Evolutionary conservation across 2,797 vertebrate species (phyloP).

Genomic region (Salarias fasciatus): DNA sequence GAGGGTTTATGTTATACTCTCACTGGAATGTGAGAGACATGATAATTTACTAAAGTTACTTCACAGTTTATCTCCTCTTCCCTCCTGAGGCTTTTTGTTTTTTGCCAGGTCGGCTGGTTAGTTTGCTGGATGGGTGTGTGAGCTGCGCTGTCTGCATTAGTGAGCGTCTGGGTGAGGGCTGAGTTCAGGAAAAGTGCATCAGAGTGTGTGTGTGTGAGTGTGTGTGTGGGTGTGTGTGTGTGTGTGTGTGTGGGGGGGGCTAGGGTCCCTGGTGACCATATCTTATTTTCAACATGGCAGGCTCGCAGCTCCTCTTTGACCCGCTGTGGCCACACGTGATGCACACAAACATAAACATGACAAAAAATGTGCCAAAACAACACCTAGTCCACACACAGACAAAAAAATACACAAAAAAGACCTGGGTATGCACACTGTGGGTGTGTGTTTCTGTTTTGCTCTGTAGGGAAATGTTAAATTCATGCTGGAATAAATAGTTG

Average conservation of each 20-base stretch:
- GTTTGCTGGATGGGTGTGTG: constrained; percentile 55
- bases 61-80: constrained; percentile 70
- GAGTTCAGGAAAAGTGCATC: constrained; percentile 74
- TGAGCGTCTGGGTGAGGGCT: constrained; percentile 53
- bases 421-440: no score
- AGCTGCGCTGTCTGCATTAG: constrained; percentile 43
- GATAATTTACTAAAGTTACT: constrained; percentile 63
- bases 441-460: background rate
- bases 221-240: constrained; percentile 13
- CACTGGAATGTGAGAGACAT: constrained; percentile 73
- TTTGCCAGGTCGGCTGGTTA: constrained; percentile 44
- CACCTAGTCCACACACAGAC: background rate
- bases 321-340: constrained; percentile 3
- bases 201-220: constrained; percentile 8
- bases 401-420: background rate
- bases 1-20: constrained; percentile 40
- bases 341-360: constrained; percentile 16
- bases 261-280: constrained; percentile 27
- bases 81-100: constrained; percentile 51
- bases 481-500: background rate
- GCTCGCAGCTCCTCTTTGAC: constrained; percentile 28
- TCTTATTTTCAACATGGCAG: constrained; percentile 50
- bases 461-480: background rate
- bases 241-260: constrained; percentile 8
- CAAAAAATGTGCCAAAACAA: constrained; percentile 6